Evolutionary conservation across 1,140 invertebrate species (phyloP).

Genomic region (Apis laboriosa): DNA sequence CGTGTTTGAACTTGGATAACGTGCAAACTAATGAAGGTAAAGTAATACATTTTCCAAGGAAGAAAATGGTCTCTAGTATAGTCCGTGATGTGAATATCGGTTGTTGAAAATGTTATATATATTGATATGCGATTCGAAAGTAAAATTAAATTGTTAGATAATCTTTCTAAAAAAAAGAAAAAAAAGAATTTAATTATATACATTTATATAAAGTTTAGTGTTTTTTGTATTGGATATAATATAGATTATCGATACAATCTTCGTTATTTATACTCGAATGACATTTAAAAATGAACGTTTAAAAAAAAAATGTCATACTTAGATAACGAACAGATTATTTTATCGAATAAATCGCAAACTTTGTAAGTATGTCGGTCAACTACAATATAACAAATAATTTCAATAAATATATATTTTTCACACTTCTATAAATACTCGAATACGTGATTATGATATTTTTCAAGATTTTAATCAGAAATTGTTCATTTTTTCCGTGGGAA

Average conservation of each 20-base stretch:
- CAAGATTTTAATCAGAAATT: too few species aligned
- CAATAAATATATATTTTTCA: neutral
- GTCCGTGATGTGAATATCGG: neutral
- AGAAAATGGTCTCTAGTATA: neutral
- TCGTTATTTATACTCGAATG: constrained; percentile 19
- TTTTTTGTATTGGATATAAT: neutral
- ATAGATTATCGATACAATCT: constrained; percentile 6
- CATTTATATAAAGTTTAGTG: neutral
- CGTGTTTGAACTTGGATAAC: constrained; percentile 33
- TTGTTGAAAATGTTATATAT: neutral
- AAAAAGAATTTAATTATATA: too few species aligned
- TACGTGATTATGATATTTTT: too few species aligned
- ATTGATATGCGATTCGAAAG: neutral
- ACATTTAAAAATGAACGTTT: neutral
- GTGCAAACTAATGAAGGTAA: constrained; percentile 11
- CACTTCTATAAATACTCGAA: neutral
- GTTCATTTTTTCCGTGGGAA: too few species aligned
- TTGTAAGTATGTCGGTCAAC: neutral
- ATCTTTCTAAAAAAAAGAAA: too few species aligned
- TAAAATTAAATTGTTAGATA: neutral
- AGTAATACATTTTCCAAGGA: constrained; percentile 27
- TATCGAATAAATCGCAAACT: constrained; percentile 4
- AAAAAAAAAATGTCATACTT: neutral
- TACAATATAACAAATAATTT: neutral
- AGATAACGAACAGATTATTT: constrained; percentile 11